A percentile compares a stretch with the other conserved stretches of the same genome.
phyloP scores from a whole-genome alignment of 2,113 vertebrate genomes.

The Paracanthobrama guichenoti region DNA sequence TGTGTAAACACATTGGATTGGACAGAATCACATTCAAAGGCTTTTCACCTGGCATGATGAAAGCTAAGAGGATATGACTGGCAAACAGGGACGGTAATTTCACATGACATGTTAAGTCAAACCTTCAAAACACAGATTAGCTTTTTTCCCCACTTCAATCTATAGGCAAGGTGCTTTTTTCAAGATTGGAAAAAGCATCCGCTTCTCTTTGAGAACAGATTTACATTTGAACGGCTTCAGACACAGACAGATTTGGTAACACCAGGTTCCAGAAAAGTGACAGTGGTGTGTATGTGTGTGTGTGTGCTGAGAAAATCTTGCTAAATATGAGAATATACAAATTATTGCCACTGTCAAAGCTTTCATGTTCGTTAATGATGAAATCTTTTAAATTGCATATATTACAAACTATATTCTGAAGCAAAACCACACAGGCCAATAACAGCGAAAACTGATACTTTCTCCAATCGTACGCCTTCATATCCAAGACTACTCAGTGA shows the following conservation, averaged over 20 bases:
- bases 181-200: conserved; percentile 51
- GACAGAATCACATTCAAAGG: conserved; percentile 76
- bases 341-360: conserved; percentile 48
- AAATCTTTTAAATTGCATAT: conserved; percentile 56
- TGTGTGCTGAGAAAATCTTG: conserved; percentile 1
- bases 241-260: conserved; percentile 31
- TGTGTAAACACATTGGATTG: conserved; percentile 72
- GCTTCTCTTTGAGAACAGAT: conserved; percentile 41
- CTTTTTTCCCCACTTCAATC: conserved; percentile 30
- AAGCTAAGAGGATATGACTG: conserved; percentile 71
- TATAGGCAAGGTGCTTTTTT: conserved; percentile 61
- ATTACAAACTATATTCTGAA: conserved; percentile 48
- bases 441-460: conserved; percentile 24
- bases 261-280: conserved; percentile 34
- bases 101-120: conserved; percentile 61
- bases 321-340: conserved; percentile 40
- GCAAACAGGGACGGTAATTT: conserved; percentile 56
- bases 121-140: conserved; percentile 60
- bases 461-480: neutral
- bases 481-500: neutral
- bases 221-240: conserved; percentile 30
- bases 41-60: conserved; percentile 64
- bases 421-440: conserved; percentile 21
- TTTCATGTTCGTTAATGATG: neutral
- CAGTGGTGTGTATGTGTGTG: neutral